Conservation (phyloP, 2,888 invertebrate genomes). For the Tolmerus cingulatus region DNA sequence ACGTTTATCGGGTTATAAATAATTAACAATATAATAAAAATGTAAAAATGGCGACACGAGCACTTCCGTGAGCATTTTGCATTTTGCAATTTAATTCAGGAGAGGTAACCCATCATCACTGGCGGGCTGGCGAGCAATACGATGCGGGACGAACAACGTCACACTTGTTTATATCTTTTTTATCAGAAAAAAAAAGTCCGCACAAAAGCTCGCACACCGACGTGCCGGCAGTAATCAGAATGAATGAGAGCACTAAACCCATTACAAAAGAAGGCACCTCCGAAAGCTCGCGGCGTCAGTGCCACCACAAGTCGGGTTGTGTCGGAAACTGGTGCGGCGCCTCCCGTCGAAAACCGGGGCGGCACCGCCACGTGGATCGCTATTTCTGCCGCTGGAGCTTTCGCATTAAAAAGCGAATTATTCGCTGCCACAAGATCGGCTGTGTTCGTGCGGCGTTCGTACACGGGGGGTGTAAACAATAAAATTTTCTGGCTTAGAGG, state of each 20-base stretch:
- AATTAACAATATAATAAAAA: background rate
- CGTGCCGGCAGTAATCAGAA: background rate
- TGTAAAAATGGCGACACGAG: background rate
- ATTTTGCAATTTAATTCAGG: background rate
- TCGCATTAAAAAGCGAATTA: background rate
- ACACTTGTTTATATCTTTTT: conserved; percentile 15
- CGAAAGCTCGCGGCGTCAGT: background rate
- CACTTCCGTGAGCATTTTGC: background rate
- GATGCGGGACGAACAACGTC: background rate
- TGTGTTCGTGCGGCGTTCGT: conserved; percentile 3
- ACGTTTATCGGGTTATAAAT: background rate
- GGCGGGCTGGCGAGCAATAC: background rate
- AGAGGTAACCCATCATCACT: background rate
- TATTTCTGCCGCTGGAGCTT: conserved; percentile 54
- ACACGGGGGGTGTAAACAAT: conserved; percentile 27
- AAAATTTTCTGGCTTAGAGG: background rate
- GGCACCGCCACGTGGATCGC: conserved; percentile 63
- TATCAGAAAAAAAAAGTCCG: background rate
- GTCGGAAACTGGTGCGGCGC: conserved; percentile 36
- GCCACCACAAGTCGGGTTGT: conserved; percentile 26
- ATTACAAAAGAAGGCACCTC: background rate
- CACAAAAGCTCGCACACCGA: background rate
- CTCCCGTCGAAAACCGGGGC: conserved; percentile 55
- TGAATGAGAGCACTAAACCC: conserved; percentile 34
- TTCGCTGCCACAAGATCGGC: conserved; percentile 2